Evolutionary conservation across 1,140 invertebrate species (phyloP).

Genomic region (Myzus persicae): DNA sequence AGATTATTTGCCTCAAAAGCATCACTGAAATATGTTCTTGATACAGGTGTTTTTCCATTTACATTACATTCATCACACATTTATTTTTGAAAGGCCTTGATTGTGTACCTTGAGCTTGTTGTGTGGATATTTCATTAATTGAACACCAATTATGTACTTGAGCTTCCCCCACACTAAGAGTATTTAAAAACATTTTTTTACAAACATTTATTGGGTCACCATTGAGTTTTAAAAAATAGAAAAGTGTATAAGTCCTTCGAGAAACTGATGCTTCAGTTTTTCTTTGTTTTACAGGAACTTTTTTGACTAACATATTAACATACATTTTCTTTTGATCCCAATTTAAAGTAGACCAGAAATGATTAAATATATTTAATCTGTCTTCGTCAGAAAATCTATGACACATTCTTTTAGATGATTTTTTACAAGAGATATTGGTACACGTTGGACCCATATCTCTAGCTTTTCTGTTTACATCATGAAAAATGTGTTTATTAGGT

Average conservation of each 20-base stretch:
- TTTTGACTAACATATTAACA: background rate
- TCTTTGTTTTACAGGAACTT: background rate
- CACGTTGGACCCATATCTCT: background rate
- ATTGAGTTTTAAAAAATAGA: constrained; percentile 14
- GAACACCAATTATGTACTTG: background rate
- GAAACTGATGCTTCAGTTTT: background rate
- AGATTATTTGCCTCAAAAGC: background rate
- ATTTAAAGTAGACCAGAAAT: background rate
- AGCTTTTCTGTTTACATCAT: background rate
- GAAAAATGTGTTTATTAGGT: background rate
- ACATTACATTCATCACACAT: background rate
- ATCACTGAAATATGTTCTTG: background rate
- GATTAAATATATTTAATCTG: background rate
- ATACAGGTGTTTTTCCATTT: background rate
- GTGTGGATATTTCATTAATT: background rate
- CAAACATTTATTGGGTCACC: background rate
- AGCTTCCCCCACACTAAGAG: background rate
- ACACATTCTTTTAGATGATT: constrained; percentile 3
- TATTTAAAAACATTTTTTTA: constrained; percentile 1
- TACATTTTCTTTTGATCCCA: background rate
- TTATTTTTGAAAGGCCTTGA: background rate
- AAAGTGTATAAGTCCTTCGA: background rate
- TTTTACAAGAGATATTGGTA: background rate
- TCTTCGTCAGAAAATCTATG: background rate
- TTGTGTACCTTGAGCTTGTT: background rate